These are phyloP conservation scores for Tetragonula clypearis DNA, from an alignment of 1,140 invertebrate genomes.

Conservation along the genomic window DNA sequence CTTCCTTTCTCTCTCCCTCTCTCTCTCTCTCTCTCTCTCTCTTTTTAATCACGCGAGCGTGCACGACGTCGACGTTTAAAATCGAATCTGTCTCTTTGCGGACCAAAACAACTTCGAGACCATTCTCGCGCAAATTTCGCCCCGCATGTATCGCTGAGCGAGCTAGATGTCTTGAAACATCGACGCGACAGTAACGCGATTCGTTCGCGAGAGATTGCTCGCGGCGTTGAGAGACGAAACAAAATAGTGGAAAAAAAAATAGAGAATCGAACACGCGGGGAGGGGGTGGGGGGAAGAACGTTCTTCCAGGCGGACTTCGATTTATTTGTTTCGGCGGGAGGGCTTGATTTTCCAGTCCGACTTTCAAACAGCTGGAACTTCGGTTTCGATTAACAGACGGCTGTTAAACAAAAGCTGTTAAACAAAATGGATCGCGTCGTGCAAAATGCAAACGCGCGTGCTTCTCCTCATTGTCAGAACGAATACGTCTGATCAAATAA, in stretches of 20 bases:
- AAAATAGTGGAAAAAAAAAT: too few relatives aligned
- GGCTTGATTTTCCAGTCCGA: background rate
- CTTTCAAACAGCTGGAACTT: background rate
- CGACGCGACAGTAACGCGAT: background rate
- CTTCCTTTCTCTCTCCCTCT: too few relatives aligned
- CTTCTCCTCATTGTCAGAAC: background rate
- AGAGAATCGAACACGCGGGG: too few relatives aligned
- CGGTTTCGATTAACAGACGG: background rate
- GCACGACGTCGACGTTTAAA: constrained; percentile 40
- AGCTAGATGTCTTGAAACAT: background rate
- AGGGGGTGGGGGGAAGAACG: background rate
- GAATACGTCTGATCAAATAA: constrained; percentile 1
- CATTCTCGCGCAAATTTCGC: background rate
- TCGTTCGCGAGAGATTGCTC: too few relatives aligned
- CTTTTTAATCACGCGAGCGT: background rate
- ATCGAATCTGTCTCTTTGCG: constrained; percentile 50
- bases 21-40: too few relatives aligned
- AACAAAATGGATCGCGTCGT: background rate
- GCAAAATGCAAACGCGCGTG: background rate
- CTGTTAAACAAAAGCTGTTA: background rate
- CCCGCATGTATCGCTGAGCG: too few relatives aligned
- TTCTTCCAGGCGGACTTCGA: background rate
- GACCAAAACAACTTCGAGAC: background rate
- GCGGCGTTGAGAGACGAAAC: too few relatives aligned
- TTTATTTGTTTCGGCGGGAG: background rate